These are phyloP conservation scores for Bruchidius siliquastri DNA, from an alignment of 2,888 invertebrate genomes.

Conservation along the genomic window DNA sequence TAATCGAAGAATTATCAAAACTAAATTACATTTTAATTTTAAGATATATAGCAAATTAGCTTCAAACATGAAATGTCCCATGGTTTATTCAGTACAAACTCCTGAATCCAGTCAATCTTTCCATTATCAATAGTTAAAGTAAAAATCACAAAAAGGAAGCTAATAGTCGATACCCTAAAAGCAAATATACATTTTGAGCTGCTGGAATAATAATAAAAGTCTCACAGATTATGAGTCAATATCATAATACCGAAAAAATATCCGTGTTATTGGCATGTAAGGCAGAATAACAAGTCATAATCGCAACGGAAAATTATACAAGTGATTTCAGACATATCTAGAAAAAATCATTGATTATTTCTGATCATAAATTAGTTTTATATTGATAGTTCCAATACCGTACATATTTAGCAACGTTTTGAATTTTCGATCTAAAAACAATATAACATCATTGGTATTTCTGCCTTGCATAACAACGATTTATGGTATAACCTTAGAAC, in stretches of 20 bases:
- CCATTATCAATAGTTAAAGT: not conserved
- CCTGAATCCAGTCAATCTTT: not conserved
- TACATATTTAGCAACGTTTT: too few relatives aligned
- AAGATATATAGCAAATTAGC: too few relatives aligned
- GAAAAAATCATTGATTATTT: too few relatives aligned
- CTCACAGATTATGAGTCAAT: not conserved
- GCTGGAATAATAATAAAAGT: not conserved
- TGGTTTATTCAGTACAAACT: not conserved
- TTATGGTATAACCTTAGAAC: not conserved
- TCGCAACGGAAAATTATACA: too few relatives aligned
- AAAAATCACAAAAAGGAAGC: not conserved
- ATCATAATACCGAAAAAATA: not conserved
- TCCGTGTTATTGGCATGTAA: not conserved
- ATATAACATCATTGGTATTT: not conserved
- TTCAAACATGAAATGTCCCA: too few relatives aligned
- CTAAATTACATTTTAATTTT: too few relatives aligned
- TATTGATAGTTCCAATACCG: too few relatives aligned
- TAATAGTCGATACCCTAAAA: not conserved
- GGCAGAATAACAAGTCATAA: not conserved
- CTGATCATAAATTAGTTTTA: too few relatives aligned
- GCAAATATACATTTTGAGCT: not conserved
- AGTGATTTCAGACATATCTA: too few relatives aligned
- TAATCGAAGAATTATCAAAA: too few relatives aligned
- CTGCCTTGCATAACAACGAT: not conserved
- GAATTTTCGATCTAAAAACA: too few relatives aligned